A percentile compares a stretch with the other conserved stretches of the same genome.
Conservation (phyloP, 1,140 invertebrate genomes). For the Drosophila bipectinata region DNA sequence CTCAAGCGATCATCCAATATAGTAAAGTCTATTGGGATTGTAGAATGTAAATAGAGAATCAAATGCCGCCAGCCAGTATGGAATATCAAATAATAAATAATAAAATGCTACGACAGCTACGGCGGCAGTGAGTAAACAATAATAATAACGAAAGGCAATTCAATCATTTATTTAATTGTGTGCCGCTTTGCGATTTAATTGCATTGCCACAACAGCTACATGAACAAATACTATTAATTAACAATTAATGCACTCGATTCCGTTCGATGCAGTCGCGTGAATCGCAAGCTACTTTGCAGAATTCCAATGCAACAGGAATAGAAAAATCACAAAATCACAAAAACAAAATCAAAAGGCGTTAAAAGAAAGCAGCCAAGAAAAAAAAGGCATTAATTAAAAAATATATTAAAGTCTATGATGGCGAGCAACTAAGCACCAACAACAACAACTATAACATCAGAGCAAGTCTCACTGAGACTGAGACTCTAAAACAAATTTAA, state of each 20-base stretch:
- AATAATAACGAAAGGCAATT: constrained; percentile 52
- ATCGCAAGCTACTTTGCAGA: constrained; percentile 5
- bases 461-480: constrained; percentile 19
- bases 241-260: constrained; percentile 68
- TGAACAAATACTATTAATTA: constrained; percentile 68
- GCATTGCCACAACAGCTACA: constrained; percentile 44
- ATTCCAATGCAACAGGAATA: constrained; percentile 12
- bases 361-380: constrained; percentile 63
- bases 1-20: constrained; percentile 4
- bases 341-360: constrained; percentile 21
- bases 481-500: constrained; percentile 53
- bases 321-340: background rate
- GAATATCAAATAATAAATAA: constrained; percentile 34
- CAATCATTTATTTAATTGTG: constrained; percentile 71
- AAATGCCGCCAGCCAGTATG: constrained; percentile 19
- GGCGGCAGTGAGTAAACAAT: constrained; percentile 38
- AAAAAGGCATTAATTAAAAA: constrained; percentile 75
- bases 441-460: background rate
- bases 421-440: constrained; percentile 1
- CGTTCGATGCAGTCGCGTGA: constrained; percentile 42
- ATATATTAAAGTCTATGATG: constrained; percentile 55
- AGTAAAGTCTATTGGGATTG: constrained; percentile 9
- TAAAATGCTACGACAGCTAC: background rate
- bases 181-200: constrained; percentile 69
- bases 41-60: constrained; percentile 47